Base-by-base conservation (phyloP, 2,113 vertebrate species). In the Antechinus flavipes region DNA sequence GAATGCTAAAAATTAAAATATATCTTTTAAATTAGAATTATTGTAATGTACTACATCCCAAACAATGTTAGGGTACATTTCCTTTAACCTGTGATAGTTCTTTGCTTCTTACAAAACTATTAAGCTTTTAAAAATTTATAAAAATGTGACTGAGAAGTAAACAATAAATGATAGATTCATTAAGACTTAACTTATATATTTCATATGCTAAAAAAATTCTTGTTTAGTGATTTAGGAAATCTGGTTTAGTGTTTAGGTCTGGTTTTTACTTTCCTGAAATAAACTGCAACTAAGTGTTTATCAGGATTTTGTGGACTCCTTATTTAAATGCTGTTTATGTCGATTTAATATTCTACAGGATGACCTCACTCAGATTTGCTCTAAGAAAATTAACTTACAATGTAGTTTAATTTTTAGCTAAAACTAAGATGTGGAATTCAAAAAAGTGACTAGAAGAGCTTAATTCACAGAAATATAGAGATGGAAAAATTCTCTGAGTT, bases 351-450 rank as follows among this genome's bases (percentile, higher is more conserved):
- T 54, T 54, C 8, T 49, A 26, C 35, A 84, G 25, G 2, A 2
- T 2, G 2, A 22, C 54, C 49, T 84, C 35, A n/a, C 92, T 96
- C 93, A 89, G 91, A 54, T 90, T 58, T 76, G 46, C 68, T 89
- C 89, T 94, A 10, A 53, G 61, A 92, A 95, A 95, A 89, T 84
- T 50, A 52, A 92, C 54, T 25, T 54, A 42, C 55, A 54, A 54
- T 35, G 90, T 92, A 25, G 56, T 91, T 58, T 91, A 26, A 50
- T 54, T 89, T 91, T 54, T 14, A 54, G 47, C 91, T 84, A 42
- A 42, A 84, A 42, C n/a, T 42, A 84, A 42, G 68, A 42, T 84
- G 68, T 7, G 42, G 7, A 7, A 84, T n/a, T 42, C 42, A 84
- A 76, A 84, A 19, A 42, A 91, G 92, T 55, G 54, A 61, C 1